phyloP scores from a whole-genome alignment of 2,888 invertebrate genomes.

The Drosophila bunnanda region DNA sequence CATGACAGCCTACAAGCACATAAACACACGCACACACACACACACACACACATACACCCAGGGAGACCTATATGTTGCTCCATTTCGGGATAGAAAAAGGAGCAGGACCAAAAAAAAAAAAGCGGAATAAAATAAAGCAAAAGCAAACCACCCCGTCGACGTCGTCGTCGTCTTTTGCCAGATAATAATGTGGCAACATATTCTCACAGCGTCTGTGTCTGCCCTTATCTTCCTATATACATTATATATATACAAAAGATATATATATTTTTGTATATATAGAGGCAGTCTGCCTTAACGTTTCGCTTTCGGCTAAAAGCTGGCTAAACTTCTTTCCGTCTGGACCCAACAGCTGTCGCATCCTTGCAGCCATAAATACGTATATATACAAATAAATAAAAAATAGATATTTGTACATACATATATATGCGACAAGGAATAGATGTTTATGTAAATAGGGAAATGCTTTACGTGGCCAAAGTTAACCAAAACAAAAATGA shows the following conservation, averaged over 20 bases:
- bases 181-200: constrained; percentile 81
- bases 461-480: constrained; percentile 54
- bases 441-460: constrained; percentile 61
- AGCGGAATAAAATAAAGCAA: constrained; percentile 20
- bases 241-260: constrained; percentile 14
- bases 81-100: constrained; percentile 54
- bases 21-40: constrained; percentile 60
- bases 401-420: constrained; percentile 20
- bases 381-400: constrained; percentile 56
- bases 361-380: constrained; percentile 57
- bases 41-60: constrained; percentile 29
- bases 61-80: constrained; percentile 44
- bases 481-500: constrained; percentile 62
- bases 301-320: constrained; percentile 46
- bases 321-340: constrained; percentile 52
- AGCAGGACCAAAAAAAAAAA: constrained; percentile 16
- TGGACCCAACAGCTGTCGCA: constrained; percentile 73
- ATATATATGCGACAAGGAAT: constrained; percentile 52
- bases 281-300: constrained; percentile 52
- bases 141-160: constrained; percentile 26
- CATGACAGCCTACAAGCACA: constrained; percentile 81
- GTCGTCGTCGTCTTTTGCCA: constrained; percentile 42
- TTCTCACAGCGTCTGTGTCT: constrained; percentile 75
- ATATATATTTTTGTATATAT: constrained; percentile 15
- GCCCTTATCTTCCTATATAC: constrained; percentile 62